phyloP scores from a whole-genome alignment of 2,888 invertebrate species.

The Leptinotarsa tumamoca region DNA sequence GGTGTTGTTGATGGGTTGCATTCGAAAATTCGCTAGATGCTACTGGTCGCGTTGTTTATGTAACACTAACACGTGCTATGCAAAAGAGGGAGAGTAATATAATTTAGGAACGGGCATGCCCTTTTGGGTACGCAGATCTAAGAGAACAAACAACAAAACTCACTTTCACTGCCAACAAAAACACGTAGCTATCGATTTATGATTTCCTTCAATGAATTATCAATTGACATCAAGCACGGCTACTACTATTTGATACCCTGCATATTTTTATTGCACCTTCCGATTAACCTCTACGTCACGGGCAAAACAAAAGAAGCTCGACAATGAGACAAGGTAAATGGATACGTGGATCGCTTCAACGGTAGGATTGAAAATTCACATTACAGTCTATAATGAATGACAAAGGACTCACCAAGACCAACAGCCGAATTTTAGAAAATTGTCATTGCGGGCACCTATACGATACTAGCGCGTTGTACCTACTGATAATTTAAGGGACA shows the following conservation, averaged over 20 bases:
- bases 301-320: conserved; percentile 25
- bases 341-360: not conserved
- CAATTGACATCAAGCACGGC: conserved; percentile 33
- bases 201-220: conserved; percentile 29
- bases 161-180: conserved; percentile 10
- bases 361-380: not conserved
- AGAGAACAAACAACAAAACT: conserved; percentile 17
- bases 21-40: conserved; percentile 6
- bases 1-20: conserved; percentile 1
- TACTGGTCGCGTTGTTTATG: conserved; percentile 39
- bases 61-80: conserved; percentile 46
- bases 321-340: conserved; percentile 7
- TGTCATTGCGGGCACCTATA: conserved; percentile 66
- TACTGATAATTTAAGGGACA: conserved; percentile 66
- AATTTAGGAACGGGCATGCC: conserved; percentile 26
- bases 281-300: conserved; percentile 38
- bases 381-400: not conserved
- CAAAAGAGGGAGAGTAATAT: conserved; percentile 42
- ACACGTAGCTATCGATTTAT: conserved; percentile 35
- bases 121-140: not conserved
- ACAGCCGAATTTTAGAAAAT: conserved; percentile 65
- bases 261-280: conserved; percentile 26
- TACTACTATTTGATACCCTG: conserved; percentile 26
- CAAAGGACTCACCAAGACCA: conserved; percentile 61
- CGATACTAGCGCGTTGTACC: conserved; percentile 67